Evolutionary conservation across 2,888 invertebrate species (phyloP).

Genomic region (Brachyptera putata): DNA sequence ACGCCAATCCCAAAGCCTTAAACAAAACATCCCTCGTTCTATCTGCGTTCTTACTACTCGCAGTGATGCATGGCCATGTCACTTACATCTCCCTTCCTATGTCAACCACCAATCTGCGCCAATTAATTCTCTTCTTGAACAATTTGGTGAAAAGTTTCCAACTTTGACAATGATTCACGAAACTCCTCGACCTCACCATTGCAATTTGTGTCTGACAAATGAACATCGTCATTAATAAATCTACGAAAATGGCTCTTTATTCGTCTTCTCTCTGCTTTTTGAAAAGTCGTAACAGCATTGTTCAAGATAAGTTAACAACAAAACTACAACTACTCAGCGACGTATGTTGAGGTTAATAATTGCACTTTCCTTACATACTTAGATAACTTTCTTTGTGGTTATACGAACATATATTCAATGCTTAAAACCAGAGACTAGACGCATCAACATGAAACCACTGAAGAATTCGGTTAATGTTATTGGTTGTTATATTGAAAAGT

Average conservation of each 20-base stretch:
- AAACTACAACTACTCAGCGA: no score
- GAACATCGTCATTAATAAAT: slow-evolving; percentile 18
- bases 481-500: no score
- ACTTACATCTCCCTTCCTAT: not conserved
- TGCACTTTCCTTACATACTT: no score
- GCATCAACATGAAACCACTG: no score
- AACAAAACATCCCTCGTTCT: no score
- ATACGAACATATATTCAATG: no score
- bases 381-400: no score
- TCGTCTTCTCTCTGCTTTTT: not conserved
- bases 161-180: slow-evolving; percentile 16
- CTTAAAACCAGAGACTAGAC: no score
- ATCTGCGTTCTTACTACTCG: no score
- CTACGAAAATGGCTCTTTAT: not conserved
- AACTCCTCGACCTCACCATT: slow-evolving; percentile 10
- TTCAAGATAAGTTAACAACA: not conserved
- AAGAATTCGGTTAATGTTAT: no score
- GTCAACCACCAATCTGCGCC: not conserved
- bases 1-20: no score
- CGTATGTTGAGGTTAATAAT: no score
- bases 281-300: not conserved
- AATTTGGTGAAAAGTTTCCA: not conserved
- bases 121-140: not conserved
- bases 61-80: not conserved
- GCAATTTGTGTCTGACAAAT: slow-evolving; percentile 20